phyloP scores from a whole-genome alignment of 2,113 vertebrate genomes.

The Piaya cayana region DNA sequence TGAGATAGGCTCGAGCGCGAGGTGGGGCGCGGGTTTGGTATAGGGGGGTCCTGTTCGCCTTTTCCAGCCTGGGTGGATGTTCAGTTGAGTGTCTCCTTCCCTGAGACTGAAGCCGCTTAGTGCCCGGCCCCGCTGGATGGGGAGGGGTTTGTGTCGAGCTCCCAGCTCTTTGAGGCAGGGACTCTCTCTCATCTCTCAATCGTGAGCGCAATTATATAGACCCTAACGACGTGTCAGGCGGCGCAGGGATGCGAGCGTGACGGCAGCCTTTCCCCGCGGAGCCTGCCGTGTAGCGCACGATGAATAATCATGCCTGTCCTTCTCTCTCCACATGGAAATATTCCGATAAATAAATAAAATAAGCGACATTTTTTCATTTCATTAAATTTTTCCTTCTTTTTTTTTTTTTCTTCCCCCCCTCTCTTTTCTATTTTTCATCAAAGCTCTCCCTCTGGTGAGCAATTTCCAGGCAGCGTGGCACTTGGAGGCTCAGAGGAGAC shows the following conservation, averaged over 20 bases:
- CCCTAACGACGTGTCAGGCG: not conserved
- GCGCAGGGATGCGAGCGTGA: not conserved
- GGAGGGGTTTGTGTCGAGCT: not conserved
- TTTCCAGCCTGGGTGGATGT: not conserved
- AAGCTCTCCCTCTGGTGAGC: constrained; percentile 48
- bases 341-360: constrained; percentile 47
- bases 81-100: not conserved
- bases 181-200: not conserved
- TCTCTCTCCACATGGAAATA: not conserved
- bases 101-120: accelerated
- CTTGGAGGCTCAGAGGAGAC: not conserved
- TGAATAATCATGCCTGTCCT: constrained; percentile 8
- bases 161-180: not conserved
- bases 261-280: not conserved
- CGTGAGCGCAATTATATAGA: not conserved
- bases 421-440: constrained; percentile 12
- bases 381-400: not conserved
- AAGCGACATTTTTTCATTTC: not conserved
- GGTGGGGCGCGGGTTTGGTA: accelerated
- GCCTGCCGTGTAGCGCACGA: not conserved
- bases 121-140: not conserved
- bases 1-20: accelerated
- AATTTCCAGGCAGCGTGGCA: not conserved
- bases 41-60: not conserved
- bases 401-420: accelerated